These are phyloP conservation scores for Bombus confusus DNA, from an alignment of 1,140 invertebrate species.

Conservation along the genomic window DNA sequence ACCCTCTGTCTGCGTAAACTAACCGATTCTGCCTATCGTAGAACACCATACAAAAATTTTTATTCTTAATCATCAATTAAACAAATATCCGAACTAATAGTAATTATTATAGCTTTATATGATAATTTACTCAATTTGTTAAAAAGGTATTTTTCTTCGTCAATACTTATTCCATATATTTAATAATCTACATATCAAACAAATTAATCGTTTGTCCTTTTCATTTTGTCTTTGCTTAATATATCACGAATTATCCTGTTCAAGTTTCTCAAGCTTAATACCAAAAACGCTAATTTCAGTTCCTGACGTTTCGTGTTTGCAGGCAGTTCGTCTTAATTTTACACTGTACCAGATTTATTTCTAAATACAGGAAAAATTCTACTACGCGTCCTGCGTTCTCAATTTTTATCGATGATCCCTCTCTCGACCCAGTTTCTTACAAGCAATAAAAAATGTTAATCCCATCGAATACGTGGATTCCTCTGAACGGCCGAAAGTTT, in stretches of 20 bases:
- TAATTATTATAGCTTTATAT: no score
- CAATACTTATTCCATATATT: no score
- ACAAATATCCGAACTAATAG: no score
- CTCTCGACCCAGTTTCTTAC: background rate
- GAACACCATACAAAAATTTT: background rate
- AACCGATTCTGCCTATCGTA: background rate
- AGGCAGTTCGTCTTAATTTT: background rate
- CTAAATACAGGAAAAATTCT: background rate
- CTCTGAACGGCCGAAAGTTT: background rate
- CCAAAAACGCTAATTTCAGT: no score
- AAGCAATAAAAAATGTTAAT: constrained; percentile 1
- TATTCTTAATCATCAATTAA: background rate
- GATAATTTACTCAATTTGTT: no score
- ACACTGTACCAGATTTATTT: background rate
- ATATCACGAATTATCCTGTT: background rate
- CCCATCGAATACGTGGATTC: background rate
- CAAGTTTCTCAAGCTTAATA: background rate
- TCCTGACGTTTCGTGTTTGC: no score
- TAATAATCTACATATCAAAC: no score
- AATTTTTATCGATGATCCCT: background rate
- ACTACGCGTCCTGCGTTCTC: background rate
- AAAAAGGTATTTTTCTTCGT: no score
- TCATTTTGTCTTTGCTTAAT: background rate
- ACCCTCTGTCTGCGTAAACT: no score
- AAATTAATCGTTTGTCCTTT: background rate